A percentile compares a stretch with the other conserved stretches of the same genome.
These are phyloP conservation scores for Sminthopsis crassicaudata DNA, from an alignment of 2,113 vertebrate genomes.

Conservation along the genomic window DNA sequence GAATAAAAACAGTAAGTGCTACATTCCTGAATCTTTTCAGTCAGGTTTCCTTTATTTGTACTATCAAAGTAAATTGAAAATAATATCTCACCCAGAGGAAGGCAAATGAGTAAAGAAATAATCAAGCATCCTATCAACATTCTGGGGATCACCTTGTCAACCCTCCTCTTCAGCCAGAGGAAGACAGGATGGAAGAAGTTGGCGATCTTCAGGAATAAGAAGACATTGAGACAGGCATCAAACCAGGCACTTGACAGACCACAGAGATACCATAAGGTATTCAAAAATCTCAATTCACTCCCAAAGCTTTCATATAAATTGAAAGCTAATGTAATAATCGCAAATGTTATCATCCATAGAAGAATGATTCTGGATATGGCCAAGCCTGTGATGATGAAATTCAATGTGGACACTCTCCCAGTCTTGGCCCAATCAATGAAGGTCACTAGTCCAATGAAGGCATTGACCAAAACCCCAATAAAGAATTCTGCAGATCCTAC, in stretches of 20 bases:
- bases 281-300: neutral
- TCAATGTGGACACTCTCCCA: neutral
- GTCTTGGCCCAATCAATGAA: constrained; percentile 30
- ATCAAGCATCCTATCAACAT: constrained; percentile 38
- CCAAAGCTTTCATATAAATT: neutral
- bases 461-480: constrained; percentile 27
- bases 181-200: constrained; percentile 67
- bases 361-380: constrained; percentile 19
- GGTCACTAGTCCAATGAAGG: constrained; percentile 47
- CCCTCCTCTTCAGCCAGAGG: constrained; percentile 59
- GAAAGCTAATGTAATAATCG: neutral
- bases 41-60: neutral
- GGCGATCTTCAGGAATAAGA: constrained; percentile 72
- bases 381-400: constrained; percentile 45
- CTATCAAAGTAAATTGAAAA: neutral
- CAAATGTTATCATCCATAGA: neutral
- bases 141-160: constrained; percentile 28
- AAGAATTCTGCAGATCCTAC: constrained; percentile 18
- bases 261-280: neutral
- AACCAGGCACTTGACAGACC: constrained; percentile 47
- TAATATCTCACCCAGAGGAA: neutral
- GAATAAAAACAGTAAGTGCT: rapidly evolving
- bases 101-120: constrained; percentile 37
- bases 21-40: rapidly evolving
- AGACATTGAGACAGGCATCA: constrained; percentile 59